Evolutionary conservation across 2,113 vertebrate genomes (phyloP).

Genomic region (Dolichotis patagonum): DNA sequence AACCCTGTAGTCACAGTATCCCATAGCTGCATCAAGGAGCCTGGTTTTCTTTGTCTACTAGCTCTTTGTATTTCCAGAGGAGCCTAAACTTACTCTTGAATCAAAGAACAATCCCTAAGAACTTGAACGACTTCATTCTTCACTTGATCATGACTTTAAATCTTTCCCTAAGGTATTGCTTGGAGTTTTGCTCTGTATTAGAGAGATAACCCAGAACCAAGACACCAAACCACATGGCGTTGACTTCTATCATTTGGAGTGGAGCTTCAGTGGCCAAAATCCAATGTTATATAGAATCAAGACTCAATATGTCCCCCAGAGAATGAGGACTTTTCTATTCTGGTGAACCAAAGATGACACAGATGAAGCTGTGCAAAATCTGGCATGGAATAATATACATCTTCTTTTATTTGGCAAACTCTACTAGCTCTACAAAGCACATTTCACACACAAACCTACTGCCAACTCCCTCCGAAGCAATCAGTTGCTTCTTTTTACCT

Average conservation of each 20-base stretch:
- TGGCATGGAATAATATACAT: background rate
- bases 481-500: background rate
- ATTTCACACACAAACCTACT: background rate
- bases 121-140: background rate
- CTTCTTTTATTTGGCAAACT: background rate
- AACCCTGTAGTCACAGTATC: too few species aligned
- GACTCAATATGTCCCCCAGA: background rate
- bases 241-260: background rate
- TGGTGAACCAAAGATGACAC: background rate
- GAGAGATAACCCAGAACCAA: background rate
- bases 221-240: background rate
- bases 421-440: background rate
- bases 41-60: background rate
- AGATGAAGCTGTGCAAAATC: background rate
- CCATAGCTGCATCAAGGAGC: background rate
- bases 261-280: background rate
- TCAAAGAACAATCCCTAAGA: background rate
- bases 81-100: background rate
- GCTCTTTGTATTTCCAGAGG: background rate
- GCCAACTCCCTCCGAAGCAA: background rate
- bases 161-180: background rate
- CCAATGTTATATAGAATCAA: background rate
- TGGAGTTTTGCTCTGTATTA: background rate
- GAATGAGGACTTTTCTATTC: background rate
- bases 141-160: background rate